Conservation (phyloP, 2,113 vertebrate genomes). For the Paradisaea rubra region DNA sequence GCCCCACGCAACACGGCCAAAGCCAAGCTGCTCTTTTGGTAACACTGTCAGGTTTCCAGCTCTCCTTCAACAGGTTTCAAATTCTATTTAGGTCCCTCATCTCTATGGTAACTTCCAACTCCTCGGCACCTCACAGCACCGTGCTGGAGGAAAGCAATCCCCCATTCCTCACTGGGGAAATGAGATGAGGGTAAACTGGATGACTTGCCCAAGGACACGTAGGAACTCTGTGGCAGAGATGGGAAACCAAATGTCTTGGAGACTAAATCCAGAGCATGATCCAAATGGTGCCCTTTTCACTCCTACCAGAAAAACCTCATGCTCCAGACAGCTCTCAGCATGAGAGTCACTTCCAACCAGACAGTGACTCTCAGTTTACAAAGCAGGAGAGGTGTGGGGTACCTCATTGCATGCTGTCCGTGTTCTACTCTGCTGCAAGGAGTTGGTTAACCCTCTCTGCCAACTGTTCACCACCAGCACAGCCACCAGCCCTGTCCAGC, state of each 20-base stretch:
- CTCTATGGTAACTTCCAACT: conserved; percentile 38
- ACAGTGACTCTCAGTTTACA: neutral
- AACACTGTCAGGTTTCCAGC: neutral
- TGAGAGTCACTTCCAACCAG: neutral
- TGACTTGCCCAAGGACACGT: neutral
- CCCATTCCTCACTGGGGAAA: neutral
- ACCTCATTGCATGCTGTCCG: fast-evolving
- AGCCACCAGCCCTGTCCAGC: fast-evolving
- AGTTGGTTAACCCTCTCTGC: neutral
- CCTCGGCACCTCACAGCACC: neutral
- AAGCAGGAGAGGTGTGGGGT: neutral
- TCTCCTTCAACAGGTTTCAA: conserved; percentile 14
- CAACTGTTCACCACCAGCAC: neutral
- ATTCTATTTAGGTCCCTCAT: conserved; percentile 44
- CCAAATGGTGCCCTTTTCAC: neutral
- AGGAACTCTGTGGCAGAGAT: neutral
- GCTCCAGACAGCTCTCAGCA: neutral
- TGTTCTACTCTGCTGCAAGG: neutral
- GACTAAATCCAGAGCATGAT: neutral
- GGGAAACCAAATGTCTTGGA: neutral
- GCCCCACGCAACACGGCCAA: neutral
- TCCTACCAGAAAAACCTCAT: neutral
- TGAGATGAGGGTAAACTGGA: neutral
- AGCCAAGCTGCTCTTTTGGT: conserved; percentile 23
- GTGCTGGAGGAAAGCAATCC: neutral